phyloP scores from a whole-genome alignment of 2,797 vertebrate genomes.

The Pangasius krempfi region DNA sequence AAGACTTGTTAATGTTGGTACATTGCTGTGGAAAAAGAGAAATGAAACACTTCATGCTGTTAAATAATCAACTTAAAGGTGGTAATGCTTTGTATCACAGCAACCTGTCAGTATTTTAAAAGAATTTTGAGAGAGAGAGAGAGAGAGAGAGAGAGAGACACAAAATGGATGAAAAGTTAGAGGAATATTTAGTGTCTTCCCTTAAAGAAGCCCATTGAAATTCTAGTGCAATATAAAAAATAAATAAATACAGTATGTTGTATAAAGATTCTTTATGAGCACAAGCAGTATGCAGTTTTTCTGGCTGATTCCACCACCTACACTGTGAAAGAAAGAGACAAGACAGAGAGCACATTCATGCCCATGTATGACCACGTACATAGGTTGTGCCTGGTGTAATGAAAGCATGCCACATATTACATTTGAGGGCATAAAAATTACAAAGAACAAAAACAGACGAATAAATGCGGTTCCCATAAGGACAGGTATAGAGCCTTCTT shows the following conservation, averaged over 20 bases:
- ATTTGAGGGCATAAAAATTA: neutral
- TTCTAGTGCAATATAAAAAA: neutral
- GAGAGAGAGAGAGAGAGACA: neutral
- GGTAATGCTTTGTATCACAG: neutral
- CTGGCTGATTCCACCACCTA: neutral
- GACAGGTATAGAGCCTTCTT: neutral
- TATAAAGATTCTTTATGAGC: neutral
- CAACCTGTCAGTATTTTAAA: neutral
- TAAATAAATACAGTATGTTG: neutral
- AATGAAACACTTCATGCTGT: neutral
- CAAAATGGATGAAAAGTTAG: neutral
- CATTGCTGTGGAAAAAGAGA: neutral
- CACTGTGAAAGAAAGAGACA: neutral
- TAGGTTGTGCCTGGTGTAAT: slow-evolving; percentile 1
- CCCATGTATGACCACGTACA: neutral
- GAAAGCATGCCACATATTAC: neutral
- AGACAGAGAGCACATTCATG: neutral
- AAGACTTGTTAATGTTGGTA: neutral
- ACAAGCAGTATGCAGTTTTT: neutral
- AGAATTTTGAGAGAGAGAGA: neutral
- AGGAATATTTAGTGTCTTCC: neutral
- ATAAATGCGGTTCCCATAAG: neutral
- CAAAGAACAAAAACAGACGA: neutral
- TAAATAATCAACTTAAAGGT: neutral
- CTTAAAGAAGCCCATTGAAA: neutral